A percentile compares a stretch with the other conserved stretches of the same genome.
These are phyloP conservation scores for Auanema sp. DNA, from an alignment of 2,888 invertebrate species.

Conservation along the genomic window DNA sequence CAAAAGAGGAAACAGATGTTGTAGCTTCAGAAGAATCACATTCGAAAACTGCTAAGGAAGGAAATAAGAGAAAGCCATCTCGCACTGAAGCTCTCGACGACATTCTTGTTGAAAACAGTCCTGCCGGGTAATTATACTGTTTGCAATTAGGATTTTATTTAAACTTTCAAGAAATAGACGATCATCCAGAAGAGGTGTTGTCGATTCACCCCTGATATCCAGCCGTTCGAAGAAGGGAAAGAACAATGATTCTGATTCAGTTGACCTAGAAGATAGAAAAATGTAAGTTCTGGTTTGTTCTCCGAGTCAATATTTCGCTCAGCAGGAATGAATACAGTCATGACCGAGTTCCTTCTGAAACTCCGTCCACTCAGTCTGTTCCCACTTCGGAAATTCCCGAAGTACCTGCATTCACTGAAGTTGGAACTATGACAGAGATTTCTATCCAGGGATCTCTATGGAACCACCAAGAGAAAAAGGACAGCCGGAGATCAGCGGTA, in stretches of 20 bases:
- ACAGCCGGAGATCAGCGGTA: not conserved
- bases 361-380: not conserved
- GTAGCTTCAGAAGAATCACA: not conserved
- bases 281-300: not conserved
- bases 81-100: not conserved
- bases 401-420: not conserved
- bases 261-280: not conserved
- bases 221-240: too few species aligned
- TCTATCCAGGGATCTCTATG: not conserved
- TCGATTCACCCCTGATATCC: not conserved
- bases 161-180: not conserved
- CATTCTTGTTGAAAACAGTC: not conserved
- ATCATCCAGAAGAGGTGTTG: not conserved
- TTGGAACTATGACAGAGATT: conserved; percentile 10
- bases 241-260: not conserved
- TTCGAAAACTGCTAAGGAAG: not conserved
- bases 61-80: not conserved
- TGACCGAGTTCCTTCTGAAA: not conserved
- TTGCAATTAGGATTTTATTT: not conserved
- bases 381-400: not conserved
- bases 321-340: too few species aligned
- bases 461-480: conserved; percentile 12
- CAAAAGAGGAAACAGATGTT: not conserved
- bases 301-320: too few species aligned
- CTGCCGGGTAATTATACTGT: not conserved